Evolutionary conservation across 2,113 vertebrate species (phyloP).

Genomic region (Triplophysa tibetana): DNA sequence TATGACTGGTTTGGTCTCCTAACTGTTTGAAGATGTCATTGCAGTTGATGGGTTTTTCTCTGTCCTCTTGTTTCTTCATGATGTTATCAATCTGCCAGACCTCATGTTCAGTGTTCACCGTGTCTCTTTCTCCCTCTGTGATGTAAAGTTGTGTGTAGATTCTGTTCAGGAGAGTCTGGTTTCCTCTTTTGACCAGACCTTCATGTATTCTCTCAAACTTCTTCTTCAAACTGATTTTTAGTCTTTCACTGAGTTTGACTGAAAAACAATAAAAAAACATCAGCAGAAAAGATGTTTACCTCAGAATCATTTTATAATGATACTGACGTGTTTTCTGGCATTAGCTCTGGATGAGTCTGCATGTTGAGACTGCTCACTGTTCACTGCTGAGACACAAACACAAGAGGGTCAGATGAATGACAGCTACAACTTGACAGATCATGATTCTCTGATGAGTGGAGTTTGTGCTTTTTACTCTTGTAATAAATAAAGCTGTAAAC

Average conservation of each 20-base stretch:
- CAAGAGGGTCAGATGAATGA: neutral
- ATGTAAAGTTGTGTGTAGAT: conserved; percentile 30
- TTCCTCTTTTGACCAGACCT: conserved; percentile 11
- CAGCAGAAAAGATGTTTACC: no score
- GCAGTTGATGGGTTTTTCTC: conserved; percentile 29
- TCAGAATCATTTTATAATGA: neutral
- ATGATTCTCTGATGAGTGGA: neutral
- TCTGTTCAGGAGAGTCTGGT: conserved; percentile 8
- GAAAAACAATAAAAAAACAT: neutral
- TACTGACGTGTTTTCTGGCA: neutral
- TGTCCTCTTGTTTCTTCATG: neutral
- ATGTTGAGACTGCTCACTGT: neutral
- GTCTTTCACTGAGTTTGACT: conserved; percentile 70
- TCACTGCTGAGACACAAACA: neutral
- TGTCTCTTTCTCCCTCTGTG: neutral
- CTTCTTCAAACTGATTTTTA: conserved; percentile 77
- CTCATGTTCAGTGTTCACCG: conserved; percentile 24
- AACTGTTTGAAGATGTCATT: conserved; percentile 46
- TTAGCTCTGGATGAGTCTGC: neutral
- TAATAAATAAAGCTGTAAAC: neutral
- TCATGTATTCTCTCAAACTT: conserved; percentile 70
- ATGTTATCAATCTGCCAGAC: conserved; percentile 27
- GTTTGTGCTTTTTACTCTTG: neutral
- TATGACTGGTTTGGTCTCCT: neutral
- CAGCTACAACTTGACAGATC: no score